These are phyloP conservation scores for Acrocephalus arundinaceus DNA, from an alignment of 2,113 vertebrate species.

Conservation along the genomic window DNA sequence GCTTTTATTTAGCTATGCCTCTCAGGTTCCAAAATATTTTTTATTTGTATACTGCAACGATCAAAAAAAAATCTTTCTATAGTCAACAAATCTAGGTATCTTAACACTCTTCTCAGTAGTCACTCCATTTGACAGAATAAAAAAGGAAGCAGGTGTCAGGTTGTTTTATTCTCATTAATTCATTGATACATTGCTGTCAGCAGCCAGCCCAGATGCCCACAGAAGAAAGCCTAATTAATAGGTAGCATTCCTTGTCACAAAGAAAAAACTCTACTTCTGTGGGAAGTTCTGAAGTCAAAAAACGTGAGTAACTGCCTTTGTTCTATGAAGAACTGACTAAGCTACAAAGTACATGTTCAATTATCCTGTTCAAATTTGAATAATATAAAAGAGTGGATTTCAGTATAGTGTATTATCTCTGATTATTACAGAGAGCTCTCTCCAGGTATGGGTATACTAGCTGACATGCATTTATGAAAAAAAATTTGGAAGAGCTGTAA, in stretches of 20 bases:
- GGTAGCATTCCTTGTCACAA: not conserved
- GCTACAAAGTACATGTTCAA: not conserved
- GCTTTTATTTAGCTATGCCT: not conserved
- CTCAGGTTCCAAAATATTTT: not conserved
- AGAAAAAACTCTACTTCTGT: not conserved
- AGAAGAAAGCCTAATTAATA: constrained; percentile 27
- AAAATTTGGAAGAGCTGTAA: not conserved
- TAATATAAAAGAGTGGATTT: not conserved
- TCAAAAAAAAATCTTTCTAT: not conserved
- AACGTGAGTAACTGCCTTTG: not conserved
- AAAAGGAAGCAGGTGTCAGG: not conserved
- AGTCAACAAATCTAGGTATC: not conserved
- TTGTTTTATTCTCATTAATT: not conserved
- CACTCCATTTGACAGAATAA: not conserved
- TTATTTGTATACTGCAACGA: not conserved
- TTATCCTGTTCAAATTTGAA: constrained; percentile 31
- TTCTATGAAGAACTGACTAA: constrained; percentile 18
- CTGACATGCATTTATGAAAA: not conserved
- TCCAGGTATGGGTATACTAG: not conserved
- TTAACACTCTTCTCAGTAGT: not conserved
- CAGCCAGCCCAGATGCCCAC: not conserved
- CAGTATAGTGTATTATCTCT: not conserved
- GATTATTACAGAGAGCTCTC: not conserved
- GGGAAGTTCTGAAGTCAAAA: constrained; percentile 16
- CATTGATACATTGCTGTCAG: not conserved